Evolutionary conservation across 2,797 vertebrate species (phyloP).

Genomic region (Melopsittacus undulatus): DNA sequence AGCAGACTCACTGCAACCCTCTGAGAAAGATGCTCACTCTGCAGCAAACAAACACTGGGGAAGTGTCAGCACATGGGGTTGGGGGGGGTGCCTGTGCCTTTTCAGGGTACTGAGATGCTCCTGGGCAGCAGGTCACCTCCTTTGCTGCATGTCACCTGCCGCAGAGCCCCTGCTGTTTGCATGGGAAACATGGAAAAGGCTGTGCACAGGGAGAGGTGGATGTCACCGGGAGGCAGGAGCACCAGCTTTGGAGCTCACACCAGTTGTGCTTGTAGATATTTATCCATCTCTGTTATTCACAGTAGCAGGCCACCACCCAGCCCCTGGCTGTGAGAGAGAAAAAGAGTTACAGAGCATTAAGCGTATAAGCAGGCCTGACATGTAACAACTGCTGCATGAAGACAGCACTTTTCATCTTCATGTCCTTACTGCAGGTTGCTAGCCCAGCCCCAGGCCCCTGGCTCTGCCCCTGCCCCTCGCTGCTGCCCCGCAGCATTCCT

Average conservation of each 20-base stretch:
- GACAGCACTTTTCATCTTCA: neutral
- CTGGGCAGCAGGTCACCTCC: neutral
- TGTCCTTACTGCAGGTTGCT: neutral
- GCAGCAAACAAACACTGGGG: neutral
- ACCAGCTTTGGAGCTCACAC: neutral
- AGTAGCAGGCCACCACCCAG: neutral
- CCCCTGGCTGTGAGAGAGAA: neutral
- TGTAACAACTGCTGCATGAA: neutral
- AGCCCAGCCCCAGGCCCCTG: neutral
- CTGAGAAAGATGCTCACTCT: neutral
- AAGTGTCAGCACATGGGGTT: neutral
- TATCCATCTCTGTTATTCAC: neutral
- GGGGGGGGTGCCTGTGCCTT: neutral
- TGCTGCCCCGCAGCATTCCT: neutral
- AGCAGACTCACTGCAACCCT: neutral
- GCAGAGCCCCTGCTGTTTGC: neutral
- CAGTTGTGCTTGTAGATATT: neutral
- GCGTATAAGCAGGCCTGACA: neutral
- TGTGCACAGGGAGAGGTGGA: neutral
- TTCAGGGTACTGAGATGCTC: neutral
- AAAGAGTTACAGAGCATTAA: neutral
- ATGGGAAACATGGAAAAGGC: neutral
- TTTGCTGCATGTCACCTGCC: neutral
- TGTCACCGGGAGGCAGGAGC: neutral
- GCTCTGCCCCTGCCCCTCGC: neutral